Conservation (phyloP, 2,113 vertebrate species). For the Nettapus auritus region DNA sequence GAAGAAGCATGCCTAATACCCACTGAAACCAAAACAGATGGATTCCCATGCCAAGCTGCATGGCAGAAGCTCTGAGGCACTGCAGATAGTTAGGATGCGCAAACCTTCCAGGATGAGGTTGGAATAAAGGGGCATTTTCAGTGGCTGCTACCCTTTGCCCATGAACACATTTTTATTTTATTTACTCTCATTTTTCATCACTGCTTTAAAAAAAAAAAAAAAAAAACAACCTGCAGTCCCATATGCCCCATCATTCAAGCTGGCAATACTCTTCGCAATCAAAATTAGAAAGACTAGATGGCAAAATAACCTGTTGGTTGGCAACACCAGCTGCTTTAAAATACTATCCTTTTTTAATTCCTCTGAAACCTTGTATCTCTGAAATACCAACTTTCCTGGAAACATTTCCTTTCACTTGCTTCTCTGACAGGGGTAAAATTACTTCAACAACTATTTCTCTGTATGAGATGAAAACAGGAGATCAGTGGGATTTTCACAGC, state of each 20-base stretch:
- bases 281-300: not conserved
- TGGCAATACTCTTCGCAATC: not conserved
- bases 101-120: rapidly evolving
- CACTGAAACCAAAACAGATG: not conserved
- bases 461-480: not conserved
- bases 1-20: not conserved
- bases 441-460: not conserved
- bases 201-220: not conserved
- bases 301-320: not conserved
- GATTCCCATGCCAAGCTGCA: not conserved
- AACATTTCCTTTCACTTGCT: not conserved
- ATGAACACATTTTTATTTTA: not conserved
- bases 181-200: not conserved
- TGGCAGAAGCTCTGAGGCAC: not conserved
- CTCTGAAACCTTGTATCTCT: not conserved
- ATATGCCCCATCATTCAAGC: not conserved
- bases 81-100: not conserved
- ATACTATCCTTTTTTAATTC: not conserved
- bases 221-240: not conserved
- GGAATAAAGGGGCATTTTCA: not conserved
- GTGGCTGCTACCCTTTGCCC: not conserved
- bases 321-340: not conserved
- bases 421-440: slow-evolving; percentile 4
- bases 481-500: slow-evolving; percentile 12
- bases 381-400: not conserved